phyloP scores from a whole-genome alignment of 2,888 invertebrate genomes.

The Acanthosepion lycidas region DNA sequence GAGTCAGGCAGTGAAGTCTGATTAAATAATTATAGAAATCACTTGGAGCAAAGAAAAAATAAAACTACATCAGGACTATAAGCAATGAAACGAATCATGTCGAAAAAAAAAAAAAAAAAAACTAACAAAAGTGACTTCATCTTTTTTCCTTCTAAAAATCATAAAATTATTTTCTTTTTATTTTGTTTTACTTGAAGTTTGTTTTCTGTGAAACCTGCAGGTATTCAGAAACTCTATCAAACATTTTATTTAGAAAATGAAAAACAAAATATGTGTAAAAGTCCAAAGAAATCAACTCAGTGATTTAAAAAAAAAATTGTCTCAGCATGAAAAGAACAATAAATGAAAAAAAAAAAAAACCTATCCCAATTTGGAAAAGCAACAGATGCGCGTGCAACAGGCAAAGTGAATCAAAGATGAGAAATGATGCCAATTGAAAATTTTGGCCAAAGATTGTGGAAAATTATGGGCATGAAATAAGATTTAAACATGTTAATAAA shows the following conservation, averaged over 20 bases:
- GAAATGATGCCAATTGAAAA: not conserved
- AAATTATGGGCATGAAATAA: not conserved
- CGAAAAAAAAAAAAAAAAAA: not conserved
- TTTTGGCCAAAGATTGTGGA: not conserved
- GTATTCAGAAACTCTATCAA: not conserved
- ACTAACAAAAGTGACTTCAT: not conserved
- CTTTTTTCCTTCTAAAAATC: not conserved
- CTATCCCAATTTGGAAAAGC: not conserved
- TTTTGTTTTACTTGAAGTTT: not conserved
- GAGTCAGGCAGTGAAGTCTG: not conserved
- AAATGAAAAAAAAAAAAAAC: not conserved
- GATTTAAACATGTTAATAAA: too few relatives aligned
- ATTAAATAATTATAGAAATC: not conserved
- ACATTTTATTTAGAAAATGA: not conserved
- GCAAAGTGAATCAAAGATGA: not conserved
- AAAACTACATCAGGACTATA: not conserved
- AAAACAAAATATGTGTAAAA: not conserved
- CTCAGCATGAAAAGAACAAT: not conserved
- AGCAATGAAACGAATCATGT: not conserved
- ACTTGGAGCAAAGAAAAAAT: not conserved
- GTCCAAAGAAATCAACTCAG: not conserved
- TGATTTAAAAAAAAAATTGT: too few relatives aligned
- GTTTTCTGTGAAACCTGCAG: not conserved
- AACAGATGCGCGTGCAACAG: not conserved
- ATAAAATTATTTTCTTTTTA: not conserved